A percentile compares a stretch with the other conserved stretches of the same genome.
These are phyloP conservation scores for Cheilosia pagana DNA, from an alignment of 2,888 invertebrate genomes.

Conservation along the genomic window DNA sequence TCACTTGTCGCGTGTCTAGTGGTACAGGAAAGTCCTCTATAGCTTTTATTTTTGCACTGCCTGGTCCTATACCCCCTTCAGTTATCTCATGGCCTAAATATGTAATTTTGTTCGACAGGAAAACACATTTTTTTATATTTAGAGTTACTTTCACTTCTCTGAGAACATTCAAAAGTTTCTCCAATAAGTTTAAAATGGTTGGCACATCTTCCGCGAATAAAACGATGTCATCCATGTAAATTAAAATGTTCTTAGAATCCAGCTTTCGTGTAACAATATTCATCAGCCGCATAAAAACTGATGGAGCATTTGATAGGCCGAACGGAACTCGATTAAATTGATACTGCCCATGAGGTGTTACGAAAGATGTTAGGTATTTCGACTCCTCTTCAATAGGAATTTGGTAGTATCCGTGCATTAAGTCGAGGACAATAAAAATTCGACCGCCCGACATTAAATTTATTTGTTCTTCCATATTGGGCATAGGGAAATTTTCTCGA, in stretches of 20 bases:
- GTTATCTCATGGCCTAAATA: background rate
- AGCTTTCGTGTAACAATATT: background rate
- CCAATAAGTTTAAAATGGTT: no score
- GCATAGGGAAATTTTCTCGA: constrained; percentile 22
- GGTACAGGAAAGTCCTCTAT: background rate
- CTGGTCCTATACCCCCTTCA: background rate
- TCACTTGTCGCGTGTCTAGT: background rate
- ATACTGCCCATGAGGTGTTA: constrained; percentile 10
- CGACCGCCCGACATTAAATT: background rate
- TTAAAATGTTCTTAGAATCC: background rate
- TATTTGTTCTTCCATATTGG: constrained; percentile 23
- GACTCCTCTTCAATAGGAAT: background rate
- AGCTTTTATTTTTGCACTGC: background rate
- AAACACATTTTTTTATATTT: background rate
- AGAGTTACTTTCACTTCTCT: background rate
- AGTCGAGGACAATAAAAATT: constrained; percentile 2
- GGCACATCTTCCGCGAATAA: no score
- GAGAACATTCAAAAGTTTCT: no score
- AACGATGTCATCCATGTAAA: no score
- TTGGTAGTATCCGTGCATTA: constrained; percentile 10
- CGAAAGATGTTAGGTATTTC: constrained; percentile 6
- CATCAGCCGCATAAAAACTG: background rate
- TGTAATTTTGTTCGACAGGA: background rate
- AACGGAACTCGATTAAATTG: constrained; percentile 15
- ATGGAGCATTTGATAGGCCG: background rate